phyloP scores from a whole-genome alignment of 2,797 vertebrate species.

The Channallabes apus region DNA sequence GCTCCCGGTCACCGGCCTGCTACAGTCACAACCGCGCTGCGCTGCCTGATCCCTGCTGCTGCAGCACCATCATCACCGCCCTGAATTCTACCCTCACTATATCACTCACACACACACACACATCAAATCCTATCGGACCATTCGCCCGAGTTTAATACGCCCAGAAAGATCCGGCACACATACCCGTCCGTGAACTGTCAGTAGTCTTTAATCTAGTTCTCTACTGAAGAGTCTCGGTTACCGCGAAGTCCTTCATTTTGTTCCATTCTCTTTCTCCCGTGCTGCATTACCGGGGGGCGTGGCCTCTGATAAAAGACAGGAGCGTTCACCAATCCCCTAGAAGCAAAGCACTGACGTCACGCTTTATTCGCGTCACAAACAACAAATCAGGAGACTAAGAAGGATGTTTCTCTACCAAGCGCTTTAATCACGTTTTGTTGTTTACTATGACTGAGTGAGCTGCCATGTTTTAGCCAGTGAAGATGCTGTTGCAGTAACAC shows the following conservation, averaged over 20 bases:
- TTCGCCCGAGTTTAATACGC: background rate
- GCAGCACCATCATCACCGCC: conserved; percentile 55
- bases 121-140: background rate
- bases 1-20: background rate
- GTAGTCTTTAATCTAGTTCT: conserved; percentile 53
- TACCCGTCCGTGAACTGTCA: conserved; percentile 50
- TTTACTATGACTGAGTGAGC: conserved; percentile 30
- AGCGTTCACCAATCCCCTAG: conserved; percentile 60
- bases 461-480: conserved; percentile 5
- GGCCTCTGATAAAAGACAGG: conserved; percentile 59
- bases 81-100: background rate
- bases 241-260: conserved; percentile 66
- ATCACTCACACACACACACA: background rate
- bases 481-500: background rate
- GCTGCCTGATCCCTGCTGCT: conserved; percentile 58
- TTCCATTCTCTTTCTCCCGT: conserved; percentile 72
- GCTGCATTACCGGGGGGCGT: conserved; percentile 80
- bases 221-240: conserved; percentile 45
- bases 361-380: conserved; percentile 35
- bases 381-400: conserved; percentile 42
- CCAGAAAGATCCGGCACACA: background rate
- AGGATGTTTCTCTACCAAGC: background rate
- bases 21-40: conserved; percentile 33
- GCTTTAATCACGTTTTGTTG: conserved; percentile 38
- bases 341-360: conserved; percentile 22